Evolutionary conservation across 2,113 vertebrate species (phyloP).

Genomic region (Coturnix japonica): DNA sequence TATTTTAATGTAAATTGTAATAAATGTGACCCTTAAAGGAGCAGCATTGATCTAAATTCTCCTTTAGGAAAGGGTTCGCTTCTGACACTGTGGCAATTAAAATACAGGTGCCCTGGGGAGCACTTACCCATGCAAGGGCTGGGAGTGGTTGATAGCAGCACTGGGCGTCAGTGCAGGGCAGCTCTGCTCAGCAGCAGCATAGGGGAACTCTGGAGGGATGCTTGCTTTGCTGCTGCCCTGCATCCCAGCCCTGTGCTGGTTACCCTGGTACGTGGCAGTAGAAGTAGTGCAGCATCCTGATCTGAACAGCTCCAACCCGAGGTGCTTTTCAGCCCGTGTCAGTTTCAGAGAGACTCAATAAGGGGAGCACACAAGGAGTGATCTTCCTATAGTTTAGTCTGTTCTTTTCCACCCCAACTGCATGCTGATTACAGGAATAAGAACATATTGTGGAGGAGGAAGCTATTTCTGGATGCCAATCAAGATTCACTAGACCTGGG

Average conservation of each 20-base stretch:
- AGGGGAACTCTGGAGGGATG: rapidly evolving
- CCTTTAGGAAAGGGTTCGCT: not conserved
- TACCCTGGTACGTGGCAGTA: rapidly evolving
- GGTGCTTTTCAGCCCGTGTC: not conserved
- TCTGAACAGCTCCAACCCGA: not conserved
- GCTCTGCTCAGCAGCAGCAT: not conserved
- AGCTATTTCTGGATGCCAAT: slow-evolving; percentile 63
- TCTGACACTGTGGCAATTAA: rapidly evolving
- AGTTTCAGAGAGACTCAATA: not conserved
- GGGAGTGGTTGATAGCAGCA: not conserved
- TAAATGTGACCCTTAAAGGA: slow-evolving; percentile 38
- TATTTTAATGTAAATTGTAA: slow-evolving; percentile 29
- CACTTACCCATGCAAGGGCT: not conserved
- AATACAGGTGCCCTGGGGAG: not conserved
- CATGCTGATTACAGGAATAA: not conserved
- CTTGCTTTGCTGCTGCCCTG: not conserved
- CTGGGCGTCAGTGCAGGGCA: rapidly evolving
- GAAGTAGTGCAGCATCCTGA: not conserved
- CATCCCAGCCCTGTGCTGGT: rapidly evolving
- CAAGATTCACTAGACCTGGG: slow-evolving; percentile 43
- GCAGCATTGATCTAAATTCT: not conserved
- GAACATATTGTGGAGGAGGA: slow-evolving; percentile 54
- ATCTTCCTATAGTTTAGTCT: not conserved
- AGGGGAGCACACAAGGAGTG: not conserved
- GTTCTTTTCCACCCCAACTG: not conserved